Conservation (phyloP, 2,797 vertebrate genomes). For the Avahi laniger region DNA sequence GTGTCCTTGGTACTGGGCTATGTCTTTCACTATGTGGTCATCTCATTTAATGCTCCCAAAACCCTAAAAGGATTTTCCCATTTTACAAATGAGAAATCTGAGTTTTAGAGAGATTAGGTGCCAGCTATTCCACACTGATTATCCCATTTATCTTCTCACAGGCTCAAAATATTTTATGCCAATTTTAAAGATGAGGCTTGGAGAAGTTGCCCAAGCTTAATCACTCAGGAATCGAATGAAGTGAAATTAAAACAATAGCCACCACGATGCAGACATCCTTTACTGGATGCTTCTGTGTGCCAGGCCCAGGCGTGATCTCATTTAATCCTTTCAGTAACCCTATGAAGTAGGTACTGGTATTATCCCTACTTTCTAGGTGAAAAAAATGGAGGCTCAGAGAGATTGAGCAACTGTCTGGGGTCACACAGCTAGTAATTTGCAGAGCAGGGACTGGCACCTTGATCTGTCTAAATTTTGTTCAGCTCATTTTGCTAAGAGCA, state of each 20-base stretch:
- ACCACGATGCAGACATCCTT: not conserved
- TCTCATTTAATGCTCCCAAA: not conserved
- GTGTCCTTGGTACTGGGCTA: not conserved
- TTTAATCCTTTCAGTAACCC: not conserved
- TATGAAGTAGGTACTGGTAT: not conserved
- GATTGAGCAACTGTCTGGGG: not conserved
- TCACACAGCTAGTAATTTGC: not conserved
- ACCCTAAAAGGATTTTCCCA: not conserved
- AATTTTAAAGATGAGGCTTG: not conserved
- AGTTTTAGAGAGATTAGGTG: not conserved
- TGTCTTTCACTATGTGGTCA: not conserved
- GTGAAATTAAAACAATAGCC: not conserved
- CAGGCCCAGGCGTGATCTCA: not conserved
- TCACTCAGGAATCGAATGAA: not conserved
- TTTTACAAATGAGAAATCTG: slow-evolving; percentile 16
- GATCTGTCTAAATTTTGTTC: slow-evolving; percentile 3
- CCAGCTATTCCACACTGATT: not conserved
- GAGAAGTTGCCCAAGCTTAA: not conserved
- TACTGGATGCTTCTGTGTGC: not conserved
- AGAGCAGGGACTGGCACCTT: not conserved
- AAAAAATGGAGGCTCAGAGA: not conserved
- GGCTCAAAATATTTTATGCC: not conserved
- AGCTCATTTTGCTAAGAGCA: slow-evolving; percentile 8
- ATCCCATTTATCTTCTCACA: not conserved
- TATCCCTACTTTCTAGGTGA: slow-evolving; percentile 5